Percentiles rank a stretch among this genome's conserved stretches.
Conservation (phyloP, 1,140 invertebrate species). For the Panagrolaimus sp. region DNA sequence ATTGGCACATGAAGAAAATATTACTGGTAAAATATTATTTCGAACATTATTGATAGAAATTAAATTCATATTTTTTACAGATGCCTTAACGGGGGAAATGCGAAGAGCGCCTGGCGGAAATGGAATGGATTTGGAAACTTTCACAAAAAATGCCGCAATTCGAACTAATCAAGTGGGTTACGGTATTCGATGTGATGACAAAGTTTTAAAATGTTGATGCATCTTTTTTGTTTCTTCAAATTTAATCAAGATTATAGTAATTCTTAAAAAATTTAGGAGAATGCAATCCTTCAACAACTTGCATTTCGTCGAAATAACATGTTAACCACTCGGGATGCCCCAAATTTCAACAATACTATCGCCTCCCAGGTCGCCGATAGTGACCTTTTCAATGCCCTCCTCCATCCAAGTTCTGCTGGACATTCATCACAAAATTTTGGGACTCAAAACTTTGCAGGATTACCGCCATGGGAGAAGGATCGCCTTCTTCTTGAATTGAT, state of each 20-base stretch:
- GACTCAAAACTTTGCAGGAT: background rate
- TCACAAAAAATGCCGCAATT: constrained; percentile 8
- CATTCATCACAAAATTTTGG: background rate
- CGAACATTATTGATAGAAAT: too few species aligned
- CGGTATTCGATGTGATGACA: too few species aligned
- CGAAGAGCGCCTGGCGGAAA: background rate
- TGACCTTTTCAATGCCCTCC: background rate
- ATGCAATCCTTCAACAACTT: background rate
- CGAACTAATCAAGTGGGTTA: background rate
- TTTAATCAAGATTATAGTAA: too few species aligned
- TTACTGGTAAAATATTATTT: too few species aligned
- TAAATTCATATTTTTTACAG: too few species aligned
- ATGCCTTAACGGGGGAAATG: too few species aligned
- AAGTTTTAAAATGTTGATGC: too few species aligned
- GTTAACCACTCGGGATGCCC: background rate
- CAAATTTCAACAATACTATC: background rate
- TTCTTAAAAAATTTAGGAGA: background rate
- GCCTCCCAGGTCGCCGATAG: background rate
- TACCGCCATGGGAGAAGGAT: background rate
- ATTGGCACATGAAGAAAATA: too few species aligned
- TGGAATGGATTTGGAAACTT: constrained; percentile 6
- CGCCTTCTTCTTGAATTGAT: background rate
- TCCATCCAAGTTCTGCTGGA: background rate
- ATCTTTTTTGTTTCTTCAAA: too few species aligned
- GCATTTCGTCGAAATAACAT: constrained; percentile 3